Conservation (phyloP, 2,113 vertebrate genomes). For the Oreochromis spilurus region DNA sequence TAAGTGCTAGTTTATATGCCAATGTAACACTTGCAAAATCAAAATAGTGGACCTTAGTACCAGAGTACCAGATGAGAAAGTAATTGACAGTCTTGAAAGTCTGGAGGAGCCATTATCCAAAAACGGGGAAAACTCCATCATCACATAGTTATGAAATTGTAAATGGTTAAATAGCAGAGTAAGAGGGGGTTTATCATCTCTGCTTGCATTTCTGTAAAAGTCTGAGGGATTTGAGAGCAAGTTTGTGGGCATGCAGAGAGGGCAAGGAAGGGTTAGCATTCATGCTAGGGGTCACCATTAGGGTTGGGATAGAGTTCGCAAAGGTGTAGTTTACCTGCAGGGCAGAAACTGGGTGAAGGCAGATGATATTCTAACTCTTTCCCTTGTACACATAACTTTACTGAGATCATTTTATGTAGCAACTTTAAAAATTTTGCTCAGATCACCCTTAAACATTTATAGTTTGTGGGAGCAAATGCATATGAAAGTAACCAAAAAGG, state of each 20-base stretch:
- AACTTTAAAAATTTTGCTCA: background rate
- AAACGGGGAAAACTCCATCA: too few species aligned
- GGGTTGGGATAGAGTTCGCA: background rate
- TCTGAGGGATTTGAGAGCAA: background rate
- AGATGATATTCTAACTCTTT: background rate
- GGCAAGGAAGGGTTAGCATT: background rate
- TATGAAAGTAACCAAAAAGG: background rate
- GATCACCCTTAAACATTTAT: background rate
- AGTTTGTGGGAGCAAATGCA: background rate
- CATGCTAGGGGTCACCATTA: background rate
- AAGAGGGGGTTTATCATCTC: background rate
- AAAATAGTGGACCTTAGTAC: too few species aligned
- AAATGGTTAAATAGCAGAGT: background rate
- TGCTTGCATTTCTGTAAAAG: background rate
- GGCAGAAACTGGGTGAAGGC: background rate
- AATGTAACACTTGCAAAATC: too few species aligned
- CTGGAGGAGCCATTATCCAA: too few species aligned
- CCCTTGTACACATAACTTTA: background rate
- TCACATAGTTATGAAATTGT: background rate
- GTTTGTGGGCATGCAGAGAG: background rate
- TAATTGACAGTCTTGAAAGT: too few species aligned
- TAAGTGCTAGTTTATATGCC: too few species aligned
- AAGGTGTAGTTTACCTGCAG: background rate
- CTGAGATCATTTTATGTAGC: background rate
- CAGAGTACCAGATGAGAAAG: too few species aligned